Base-by-base conservation (phyloP, 2,113 vertebrate species). In the Hyperopisus bebe region DNA sequence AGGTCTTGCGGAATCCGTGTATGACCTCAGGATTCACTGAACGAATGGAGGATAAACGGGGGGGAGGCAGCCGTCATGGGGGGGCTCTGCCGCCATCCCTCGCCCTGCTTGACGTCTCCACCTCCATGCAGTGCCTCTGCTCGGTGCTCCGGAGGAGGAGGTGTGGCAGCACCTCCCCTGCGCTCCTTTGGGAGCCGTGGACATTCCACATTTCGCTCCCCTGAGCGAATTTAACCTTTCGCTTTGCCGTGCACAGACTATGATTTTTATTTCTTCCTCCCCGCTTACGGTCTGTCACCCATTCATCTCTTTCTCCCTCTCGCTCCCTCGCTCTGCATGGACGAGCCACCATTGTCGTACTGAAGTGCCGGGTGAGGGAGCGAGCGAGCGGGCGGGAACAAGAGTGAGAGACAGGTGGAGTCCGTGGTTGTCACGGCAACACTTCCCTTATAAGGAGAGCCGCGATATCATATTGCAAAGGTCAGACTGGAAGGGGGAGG, bases 371-470 rank as follows among this genome's bases (percentile, higher is more conserved):
- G 95, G 94, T 90, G 90, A 92, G 46, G 88, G 90, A 85, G 90
- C 86, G 90, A 85, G 90, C 86, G 90, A 87, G 24, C 44, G 39
- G 8, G 86, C 31, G 66, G 39, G 11, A 27, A 21, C 27, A 27
- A 89, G 89, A 55, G 92, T 90, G 90, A 74, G 92, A 94, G 94
- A 93, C 95, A 97, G 97, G 97, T 97, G 97, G 97, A 98, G 97
- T 97, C 96, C 95, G 91, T 88, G 91, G 96, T 98, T 96, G 96
- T 96, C 95, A 96, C 94, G 95, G 96, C 91, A 97, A 97, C 97
- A 93, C 93, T 90, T 92, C 95, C 96, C 96, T 94, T 96, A 96
- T 96, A 95, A 94, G 96, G 95, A 94, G 94, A 88, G 92, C 93
- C 92, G 93, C 95, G 93, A 94, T 94, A 95, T 96, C 94, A 94